Evolutionary conservation across 2,888 invertebrate genomes (phyloP).

Genomic region (Scaptomyza flava): DNA sequence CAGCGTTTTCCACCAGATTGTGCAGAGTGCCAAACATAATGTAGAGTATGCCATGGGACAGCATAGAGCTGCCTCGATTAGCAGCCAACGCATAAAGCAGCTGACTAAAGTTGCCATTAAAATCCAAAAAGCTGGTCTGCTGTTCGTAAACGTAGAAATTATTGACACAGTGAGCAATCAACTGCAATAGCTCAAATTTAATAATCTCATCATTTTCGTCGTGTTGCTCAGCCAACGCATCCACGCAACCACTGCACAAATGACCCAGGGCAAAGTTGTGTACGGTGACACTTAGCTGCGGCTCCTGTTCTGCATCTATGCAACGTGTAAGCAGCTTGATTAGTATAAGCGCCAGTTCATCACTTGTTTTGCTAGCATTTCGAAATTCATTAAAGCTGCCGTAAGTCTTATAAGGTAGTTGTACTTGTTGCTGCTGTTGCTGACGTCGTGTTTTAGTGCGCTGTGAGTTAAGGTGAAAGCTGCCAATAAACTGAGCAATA

Average conservation of each 20-base stretch:
- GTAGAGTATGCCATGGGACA: slow-evolving; percentile 76
- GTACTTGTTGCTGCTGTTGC: slow-evolving; percentile 25
- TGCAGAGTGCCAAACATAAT: slow-evolving; percentile 81
- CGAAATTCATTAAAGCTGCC: slow-evolving; percentile 59
- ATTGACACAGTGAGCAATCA: slow-evolving; percentile 81
- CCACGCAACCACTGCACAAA: slow-evolving; percentile 54
- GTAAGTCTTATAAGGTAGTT: slow-evolving; percentile 11
- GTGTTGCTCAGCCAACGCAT: slow-evolving; percentile 23
- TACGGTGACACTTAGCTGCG: slow-evolving; percentile 74
- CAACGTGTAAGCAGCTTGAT: slow-evolving; percentile 81
- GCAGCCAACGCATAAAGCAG: slow-evolving; percentile 67
- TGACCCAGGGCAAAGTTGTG: slow-evolving; percentile 82
- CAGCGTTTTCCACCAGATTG: slow-evolving; percentile 72
- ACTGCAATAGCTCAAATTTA: slow-evolving; percentile 77
- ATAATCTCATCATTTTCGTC: slow-evolving; percentile 74
- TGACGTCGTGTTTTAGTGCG: slow-evolving; percentile 49
- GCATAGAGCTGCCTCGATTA: slow-evolving; percentile 56
- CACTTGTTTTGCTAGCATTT: slow-evolving; percentile 70
- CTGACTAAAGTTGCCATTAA: slow-evolving; percentile 74
- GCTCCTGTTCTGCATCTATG: slow-evolving; percentile 77
- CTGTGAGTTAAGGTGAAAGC: slow-evolving; percentile 73
- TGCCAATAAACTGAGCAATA: slow-evolving; percentile 72
- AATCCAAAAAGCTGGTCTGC: slow-evolving; percentile 68
- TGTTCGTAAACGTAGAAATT: slow-evolving; percentile 77
- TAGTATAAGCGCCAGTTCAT: slow-evolving; percentile 81